phyloP scores from a whole-genome alignment of 1,140 invertebrate genomes.

The Cepaea nemoralis region DNA sequence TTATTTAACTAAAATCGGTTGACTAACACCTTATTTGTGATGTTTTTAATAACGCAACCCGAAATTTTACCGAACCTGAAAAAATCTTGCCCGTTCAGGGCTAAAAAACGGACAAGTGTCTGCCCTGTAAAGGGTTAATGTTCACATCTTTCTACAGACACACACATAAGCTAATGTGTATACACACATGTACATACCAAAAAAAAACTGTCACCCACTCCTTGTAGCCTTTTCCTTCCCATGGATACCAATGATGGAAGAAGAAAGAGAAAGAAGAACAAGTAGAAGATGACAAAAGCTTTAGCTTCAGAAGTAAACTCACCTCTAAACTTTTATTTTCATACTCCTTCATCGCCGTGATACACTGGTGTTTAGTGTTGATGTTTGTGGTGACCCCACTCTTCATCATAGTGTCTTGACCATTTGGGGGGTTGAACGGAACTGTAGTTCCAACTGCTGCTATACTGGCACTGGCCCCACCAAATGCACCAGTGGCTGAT shows the following conservation, averaged over 20 bases:
- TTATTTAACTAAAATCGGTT: too few relatives aligned
- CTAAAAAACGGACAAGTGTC: too few relatives aligned
- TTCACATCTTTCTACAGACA: too few relatives aligned
- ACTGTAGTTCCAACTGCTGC: constrained; percentile 54
- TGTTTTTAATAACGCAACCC: too few relatives aligned
- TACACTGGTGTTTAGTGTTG: constrained; percentile 92
- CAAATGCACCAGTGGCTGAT: constrained; percentile 47
- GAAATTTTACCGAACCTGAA: too few relatives aligned
- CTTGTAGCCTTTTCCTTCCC: too few relatives aligned
- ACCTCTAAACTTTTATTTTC: constrained; percentile 91
- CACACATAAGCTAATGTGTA: too few relatives aligned
- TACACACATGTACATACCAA: too few relatives aligned
- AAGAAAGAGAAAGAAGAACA: background rate
- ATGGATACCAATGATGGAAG: background rate
- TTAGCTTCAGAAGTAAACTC: constrained; percentile 35
- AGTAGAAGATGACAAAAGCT: constrained; percentile 4
- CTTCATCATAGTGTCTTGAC: constrained; percentile 90
- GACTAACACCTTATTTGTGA: too few relatives aligned
- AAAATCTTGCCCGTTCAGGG: too few relatives aligned
- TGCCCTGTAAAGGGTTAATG: too few relatives aligned
- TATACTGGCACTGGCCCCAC: constrained; percentile 37
- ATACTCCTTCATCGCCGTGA: constrained; percentile 98
- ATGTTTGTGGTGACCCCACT: constrained; percentile 85
- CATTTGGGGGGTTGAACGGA: constrained; percentile 89
- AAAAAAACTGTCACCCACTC: too few relatives aligned